Conservation (phyloP, 2,888 invertebrate species). For the Nematopogon swammerdamellus region DNA sequence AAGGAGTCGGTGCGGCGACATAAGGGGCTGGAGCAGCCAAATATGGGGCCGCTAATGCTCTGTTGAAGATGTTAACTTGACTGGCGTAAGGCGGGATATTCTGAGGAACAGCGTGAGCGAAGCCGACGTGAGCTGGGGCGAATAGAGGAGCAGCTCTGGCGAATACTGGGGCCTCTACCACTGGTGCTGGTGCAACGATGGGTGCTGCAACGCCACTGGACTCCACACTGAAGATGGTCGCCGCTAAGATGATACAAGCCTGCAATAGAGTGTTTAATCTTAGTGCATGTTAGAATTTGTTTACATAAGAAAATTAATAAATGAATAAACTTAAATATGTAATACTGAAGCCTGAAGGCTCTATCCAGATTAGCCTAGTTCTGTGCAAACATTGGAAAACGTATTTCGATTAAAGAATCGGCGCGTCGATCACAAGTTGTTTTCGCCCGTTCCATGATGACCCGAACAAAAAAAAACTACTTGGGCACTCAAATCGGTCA, state of each 20-base stretch:
- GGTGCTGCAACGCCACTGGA: slow-evolving; percentile 29
- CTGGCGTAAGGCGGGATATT: slow-evolving; percentile 62
- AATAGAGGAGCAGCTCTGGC: slow-evolving; percentile 34
- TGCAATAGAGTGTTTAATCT: slow-evolving; percentile 18
- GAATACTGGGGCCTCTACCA: slow-evolving; percentile 6
- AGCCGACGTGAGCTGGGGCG: slow-evolving; percentile 55
- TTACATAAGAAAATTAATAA: too few relatives aligned
- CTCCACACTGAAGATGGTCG: slow-evolving; percentile 30
- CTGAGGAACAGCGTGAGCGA: slow-evolving; percentile 57
- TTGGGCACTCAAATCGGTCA: too few relatives aligned
- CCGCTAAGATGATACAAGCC: slow-evolving; percentile 45
- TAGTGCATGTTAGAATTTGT: slow-evolving; percentile 1
- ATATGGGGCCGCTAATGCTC: slow-evolving; percentile 12
- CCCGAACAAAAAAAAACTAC: too few relatives aligned
- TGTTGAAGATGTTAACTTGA: slow-evolving; percentile 55
- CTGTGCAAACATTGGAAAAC: too few relatives aligned
- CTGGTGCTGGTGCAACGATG: slow-evolving; percentile 18
- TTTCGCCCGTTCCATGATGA: too few relatives aligned
- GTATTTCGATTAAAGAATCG: too few relatives aligned
- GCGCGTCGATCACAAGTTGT: too few relatives aligned
- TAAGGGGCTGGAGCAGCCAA: slow-evolving; percentile 26
- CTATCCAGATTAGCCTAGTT: too few relatives aligned
- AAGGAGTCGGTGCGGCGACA: slow-evolving; percentile 23
- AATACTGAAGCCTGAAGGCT: too few relatives aligned
- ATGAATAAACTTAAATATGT: too few relatives aligned